Evolutionary conservation across 2,797 vertebrate species (phyloP), one percentile per base, ranked within the genome.

Genomic region (Aulostomus chinensis): DNA sequence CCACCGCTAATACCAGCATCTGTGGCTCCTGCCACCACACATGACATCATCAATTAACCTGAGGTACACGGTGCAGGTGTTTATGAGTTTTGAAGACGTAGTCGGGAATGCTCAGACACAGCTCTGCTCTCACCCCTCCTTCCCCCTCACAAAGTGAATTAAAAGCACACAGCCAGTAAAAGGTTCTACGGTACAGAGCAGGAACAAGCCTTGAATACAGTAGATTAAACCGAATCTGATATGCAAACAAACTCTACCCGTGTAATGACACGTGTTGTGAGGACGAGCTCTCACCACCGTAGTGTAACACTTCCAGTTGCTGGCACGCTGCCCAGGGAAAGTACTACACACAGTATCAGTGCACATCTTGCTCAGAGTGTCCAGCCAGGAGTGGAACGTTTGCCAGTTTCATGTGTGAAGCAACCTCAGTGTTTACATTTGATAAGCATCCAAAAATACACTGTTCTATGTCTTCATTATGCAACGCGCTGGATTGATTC

Each of bases 311-410:
- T 12, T 32, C 10, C 7, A 1, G n/a, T n/a, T n/a, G n/a, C n/a
- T 52, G 55, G 9, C 45, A 47, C 12, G 6, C 3, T 4, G 22
- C 35, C 54, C n/a, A 29, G 18, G 22, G 10, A 43, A 13, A 17
- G 1, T 4, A 3, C 1, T 10, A 1, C 13, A 14, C 5, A n/a
- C 9, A 6, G 7, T 33, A 12, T 39, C 29, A n/a, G n/a, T n/a
- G n/a, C n/a, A n/a, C n/a, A 7, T 36, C 12, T 15, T 10, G 11
- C 2, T 6, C 18, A 28, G 28, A 17, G 9, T 13, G 49, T 28
- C 21, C 5, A 11, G 32, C 21, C 37, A 33, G 13, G 34, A n/a
- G n/a, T n/a, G n/a, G n/a, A 37, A 11, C 21, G n/a, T 4, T 21
- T 31, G 9, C 35, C 22, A 17, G 11, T 17, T 32, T 45, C 11